Evolutionary conservation across 2,113 vertebrate species (phyloP), one percentile per base, ranked within the genome.

Genomic region (Leucosticte australis): DNA sequence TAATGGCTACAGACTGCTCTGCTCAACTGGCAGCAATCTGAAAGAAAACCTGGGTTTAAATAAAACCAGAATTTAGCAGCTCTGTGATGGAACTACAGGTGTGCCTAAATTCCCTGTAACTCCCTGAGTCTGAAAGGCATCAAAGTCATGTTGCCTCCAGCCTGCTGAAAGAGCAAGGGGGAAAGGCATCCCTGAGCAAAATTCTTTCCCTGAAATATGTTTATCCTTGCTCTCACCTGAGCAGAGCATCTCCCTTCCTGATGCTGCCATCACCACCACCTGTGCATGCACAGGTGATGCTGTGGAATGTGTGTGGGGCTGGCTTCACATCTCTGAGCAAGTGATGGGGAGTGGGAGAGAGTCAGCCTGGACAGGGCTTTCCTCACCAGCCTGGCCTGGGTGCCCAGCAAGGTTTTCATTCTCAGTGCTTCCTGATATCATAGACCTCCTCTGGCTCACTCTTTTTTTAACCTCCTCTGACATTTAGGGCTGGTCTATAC

Each of bases 401-500:
- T 85, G 75, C 50, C 41, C 15, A 50, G 6, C 57, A 68, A 82
- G 44, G 31, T 2, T 83, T 93, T 82, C n/a, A 64, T 46, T 42
- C 28, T 81, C 64, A 24, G 35, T 35, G 30, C 49, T 82, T 87
- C 82, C 67, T 82, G 49, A 46, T 65, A 42, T 10, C n/a, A 91
- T 21, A 81, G 62, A 60, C 28, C 35, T 89, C 69, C 53, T 68
- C 60, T 59, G 68, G 30, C 42, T 75, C 60, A 31, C 30, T 88
- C 56, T 87, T 83, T 91, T 91, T 95, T 82, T 90, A 92, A 87
- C 95, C 76, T 94, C 89, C 91, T 95, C 65, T 95, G 89, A 92
- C 87, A 94, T 89, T 94, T 93, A 77, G 65, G 76, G 35, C 65
- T 90, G 23, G 15, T 74, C 86, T 87, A 75, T 96, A 76, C 63